These are phyloP conservation scores for Neoaliturus tenellus DNA, from an alignment of 2,888 invertebrate species.

Conservation along the genomic window DNA sequence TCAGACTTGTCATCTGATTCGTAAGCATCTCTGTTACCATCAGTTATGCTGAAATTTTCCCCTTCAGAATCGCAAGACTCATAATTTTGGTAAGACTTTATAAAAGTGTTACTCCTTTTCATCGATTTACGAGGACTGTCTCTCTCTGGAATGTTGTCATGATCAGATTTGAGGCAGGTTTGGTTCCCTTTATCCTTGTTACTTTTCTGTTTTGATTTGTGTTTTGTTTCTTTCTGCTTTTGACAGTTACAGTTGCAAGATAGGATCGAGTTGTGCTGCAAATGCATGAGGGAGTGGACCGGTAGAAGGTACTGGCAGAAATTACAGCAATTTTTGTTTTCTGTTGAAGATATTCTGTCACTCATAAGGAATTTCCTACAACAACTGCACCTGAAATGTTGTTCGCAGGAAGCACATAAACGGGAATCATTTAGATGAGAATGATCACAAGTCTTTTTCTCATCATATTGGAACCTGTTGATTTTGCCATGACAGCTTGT, in stretches of 20 bases:
- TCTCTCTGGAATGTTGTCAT: background rate
- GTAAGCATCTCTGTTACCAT: background rate
- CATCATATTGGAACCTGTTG: background rate
- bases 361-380: background rate
- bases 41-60: background rate
- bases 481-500: background rate
- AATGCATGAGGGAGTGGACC: background rate
- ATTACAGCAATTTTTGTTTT: background rate
- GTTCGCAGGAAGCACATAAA: background rate
- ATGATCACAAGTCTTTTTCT: background rate
- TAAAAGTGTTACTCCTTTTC: background rate
- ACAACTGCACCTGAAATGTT: background rate
- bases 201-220: background rate
- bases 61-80: background rate
- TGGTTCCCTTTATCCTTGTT: background rate
- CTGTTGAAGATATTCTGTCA: background rate
- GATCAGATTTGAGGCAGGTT: background rate
- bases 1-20: background rate
- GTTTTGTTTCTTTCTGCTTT: background rate
- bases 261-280: background rate
- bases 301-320: background rate
- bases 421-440: background rate
- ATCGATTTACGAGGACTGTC: background rate
- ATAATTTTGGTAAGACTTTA: background rate
- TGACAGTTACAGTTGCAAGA: background rate